Conservation (phyloP, 2,888 invertebrate genomes). For the Ornithoptera priamus region DNA sequence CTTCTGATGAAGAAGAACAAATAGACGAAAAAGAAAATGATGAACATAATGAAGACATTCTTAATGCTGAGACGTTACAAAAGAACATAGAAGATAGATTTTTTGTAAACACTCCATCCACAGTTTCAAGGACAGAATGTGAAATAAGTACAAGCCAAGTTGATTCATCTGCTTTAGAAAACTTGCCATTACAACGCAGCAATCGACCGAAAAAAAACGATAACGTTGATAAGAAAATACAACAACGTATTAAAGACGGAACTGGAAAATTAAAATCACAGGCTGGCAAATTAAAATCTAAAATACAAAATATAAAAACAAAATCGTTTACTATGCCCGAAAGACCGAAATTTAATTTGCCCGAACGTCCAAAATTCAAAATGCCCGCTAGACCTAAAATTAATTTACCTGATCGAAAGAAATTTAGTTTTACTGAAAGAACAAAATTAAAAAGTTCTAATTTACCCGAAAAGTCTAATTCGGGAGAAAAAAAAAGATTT, state of each 20-base stretch:
- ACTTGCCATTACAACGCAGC: slow-evolving; percentile 80
- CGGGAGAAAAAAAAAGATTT: slow-evolving; percentile 82
- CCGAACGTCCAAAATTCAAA: slow-evolving; percentile 76
- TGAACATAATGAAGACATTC: slow-evolving; percentile 53
- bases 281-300: slow-evolving; percentile 86
- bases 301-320: slow-evolving; percentile 82
- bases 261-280: slow-evolving; percentile 85
- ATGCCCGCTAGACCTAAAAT: slow-evolving; percentile 79
- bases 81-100: slow-evolving; percentile 83
- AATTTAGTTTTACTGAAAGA: slow-evolving; percentile 83
- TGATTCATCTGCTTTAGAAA: slow-evolving; percentile 83
- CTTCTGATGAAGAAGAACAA: slow-evolving; percentile 73
- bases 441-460: slow-evolving; percentile 75
- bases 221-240: slow-evolving; percentile 78
- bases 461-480: slow-evolving; percentile 75
- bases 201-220: slow-evolving; percentile 77
- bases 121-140: slow-evolving; percentile 81
- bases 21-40: slow-evolving; percentile 59
- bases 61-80: slow-evolving; percentile 79
- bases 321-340: slow-evolving; percentile 77
- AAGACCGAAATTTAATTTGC: slow-evolving; percentile 79
- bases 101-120: slow-evolving; percentile 80
- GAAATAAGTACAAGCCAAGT: slow-evolving; percentile 85
- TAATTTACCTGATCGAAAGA: slow-evolving; percentile 80
- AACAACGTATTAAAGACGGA: slow-evolving; percentile 84